Percentiles rank a stretch among this genome's conserved stretches.
Conservation (phyloP, 2,888 invertebrate genomes). For the Polylopha cassiicola region DNA sequence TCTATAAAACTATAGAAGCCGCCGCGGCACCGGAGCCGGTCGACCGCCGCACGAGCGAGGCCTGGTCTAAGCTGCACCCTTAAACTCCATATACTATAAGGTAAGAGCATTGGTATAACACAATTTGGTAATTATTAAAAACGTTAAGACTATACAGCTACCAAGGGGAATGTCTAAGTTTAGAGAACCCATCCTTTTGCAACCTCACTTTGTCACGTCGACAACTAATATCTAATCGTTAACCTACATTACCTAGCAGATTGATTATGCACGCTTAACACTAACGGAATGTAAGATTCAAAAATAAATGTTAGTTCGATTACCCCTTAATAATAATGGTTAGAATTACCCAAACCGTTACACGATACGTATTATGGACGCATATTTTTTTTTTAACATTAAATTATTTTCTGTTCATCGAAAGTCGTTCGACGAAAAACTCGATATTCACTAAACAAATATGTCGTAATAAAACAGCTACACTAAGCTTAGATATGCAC, state of each 20-base stretch:
- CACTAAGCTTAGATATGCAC: too few relatives aligned
- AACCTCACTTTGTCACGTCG: conserved; percentile 34
- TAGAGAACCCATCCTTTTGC: too few relatives aligned
- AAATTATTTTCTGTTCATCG: conserved; percentile 19
- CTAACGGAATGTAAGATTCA: conserved; percentile 63
- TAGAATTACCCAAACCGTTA: conserved; percentile 68
- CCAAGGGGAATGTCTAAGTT: conserved; percentile 50
- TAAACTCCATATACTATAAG: conserved; percentile 43
- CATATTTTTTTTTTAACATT: conserved; percentile 28
- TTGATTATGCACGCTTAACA: conserved; percentile 60
- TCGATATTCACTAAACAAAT: too few relatives aligned
- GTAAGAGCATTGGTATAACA: conserved; percentile 73
- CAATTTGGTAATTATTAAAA: conserved; percentile 69
- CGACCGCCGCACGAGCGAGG: conserved; percentile 11
- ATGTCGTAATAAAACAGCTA: too few relatives aligned
- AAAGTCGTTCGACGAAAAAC: too few relatives aligned
- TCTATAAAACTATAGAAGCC: conserved; percentile 4
- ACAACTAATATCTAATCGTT: conserved; percentile 33
- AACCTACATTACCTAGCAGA: conserved; percentile 32
- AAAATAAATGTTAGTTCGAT: conserved; percentile 59
- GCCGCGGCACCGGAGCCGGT: too few relatives aligned
- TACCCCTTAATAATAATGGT: conserved; percentile 66
- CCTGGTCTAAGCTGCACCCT: conserved; percentile 35
- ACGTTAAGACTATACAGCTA: conserved; percentile 67
- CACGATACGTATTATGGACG: conserved; percentile 53